Base-by-base conservation (phyloP, 2,113 vertebrate genomes). In the Orycteropus afer region DNA sequence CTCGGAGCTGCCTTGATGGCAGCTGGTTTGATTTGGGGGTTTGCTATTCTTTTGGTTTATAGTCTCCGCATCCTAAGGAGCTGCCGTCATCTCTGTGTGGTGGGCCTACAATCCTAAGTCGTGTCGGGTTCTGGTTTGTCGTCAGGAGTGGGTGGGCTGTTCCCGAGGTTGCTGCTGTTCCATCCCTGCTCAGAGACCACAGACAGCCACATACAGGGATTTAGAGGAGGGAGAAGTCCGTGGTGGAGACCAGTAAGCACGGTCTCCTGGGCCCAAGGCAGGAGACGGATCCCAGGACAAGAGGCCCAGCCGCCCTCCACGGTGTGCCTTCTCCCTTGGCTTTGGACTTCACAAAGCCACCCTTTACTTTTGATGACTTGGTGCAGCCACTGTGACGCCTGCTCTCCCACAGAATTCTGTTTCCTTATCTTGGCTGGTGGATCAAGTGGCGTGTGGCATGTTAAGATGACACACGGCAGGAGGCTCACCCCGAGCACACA, bases 381-480 rank as follows among this genome's bases (percentile, higher is more conserved):
- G 63, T 73, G 77, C 27, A 29, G 51, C 34, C 76, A 76, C 55
- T 77, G 55, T 80, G 86, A 94, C 76, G 96, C 91, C 76, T 87
- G 57, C 77, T 89, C 57, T 86, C 76, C 51, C 86, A 86, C 86
- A 77, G 91, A 93, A 95, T 94, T 83, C 91, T 57, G 51, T 94
- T 97, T 93, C 91, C 80, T 95, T 95, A 96, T 95, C 95, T 94
- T 86, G 84, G 83, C 32, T 76, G 79, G 86, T 96, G 83, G 86
- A 96, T 94, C 79, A 95, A 95, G 80, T 55, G 53, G 94, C 86
- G n/a, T n/a, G n/a, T n/a, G n/a, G n/a, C n/a, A 91, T 96, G 94
- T 97, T 97, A 97, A 95, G 94, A 93, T 93, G 90, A 96, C 90
- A 86, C 53, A 96, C 95, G 95, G 65, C 57, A 86, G 81, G 86